phyloP scores from a whole-genome alignment of 2,888 invertebrate species.

The Brachylomia viminalis region DNA sequence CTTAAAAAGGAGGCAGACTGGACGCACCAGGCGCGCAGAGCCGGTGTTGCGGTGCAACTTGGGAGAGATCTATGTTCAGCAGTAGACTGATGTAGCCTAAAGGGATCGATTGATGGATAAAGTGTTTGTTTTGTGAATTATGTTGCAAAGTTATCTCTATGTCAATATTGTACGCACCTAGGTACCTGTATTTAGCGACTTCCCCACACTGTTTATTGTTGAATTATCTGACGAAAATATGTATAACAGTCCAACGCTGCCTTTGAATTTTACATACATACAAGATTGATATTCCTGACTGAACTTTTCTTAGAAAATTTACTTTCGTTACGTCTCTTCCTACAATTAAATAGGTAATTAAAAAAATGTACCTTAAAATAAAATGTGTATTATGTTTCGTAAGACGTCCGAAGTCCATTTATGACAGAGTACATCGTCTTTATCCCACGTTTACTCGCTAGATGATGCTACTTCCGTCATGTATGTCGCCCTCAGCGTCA shows the following conservation, averaged over 20 bases:
- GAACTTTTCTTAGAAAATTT: background rate
- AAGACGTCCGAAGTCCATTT: too few relatives aligned
- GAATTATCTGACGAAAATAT: background rate
- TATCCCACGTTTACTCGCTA: too few relatives aligned
- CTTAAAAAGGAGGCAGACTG: background rate
- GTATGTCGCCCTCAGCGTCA: too few relatives aligned
- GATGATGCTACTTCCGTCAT: too few relatives aligned
- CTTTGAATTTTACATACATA: too few relatives aligned
- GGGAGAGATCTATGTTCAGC: background rate
- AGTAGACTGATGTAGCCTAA: background rate
- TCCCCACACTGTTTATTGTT: background rate
- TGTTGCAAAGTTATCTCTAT: background rate
- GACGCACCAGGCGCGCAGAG: too few relatives aligned
- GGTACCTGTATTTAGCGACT: background rate
- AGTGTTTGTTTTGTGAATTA: background rate
- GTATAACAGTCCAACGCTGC: background rate
- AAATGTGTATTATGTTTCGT: too few relatives aligned
- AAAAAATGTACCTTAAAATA: too few relatives aligned
- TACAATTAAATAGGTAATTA: background rate
- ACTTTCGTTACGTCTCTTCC: background rate
- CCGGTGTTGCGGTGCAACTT: background rate
- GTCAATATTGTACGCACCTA: background rate
- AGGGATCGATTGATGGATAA: background rate
- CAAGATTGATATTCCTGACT: background rate
- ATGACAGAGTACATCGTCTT: too few relatives aligned